Evolutionary conservation across 2,888 invertebrate genomes (phyloP).

Genomic region (Aplocera efformata): DNA sequence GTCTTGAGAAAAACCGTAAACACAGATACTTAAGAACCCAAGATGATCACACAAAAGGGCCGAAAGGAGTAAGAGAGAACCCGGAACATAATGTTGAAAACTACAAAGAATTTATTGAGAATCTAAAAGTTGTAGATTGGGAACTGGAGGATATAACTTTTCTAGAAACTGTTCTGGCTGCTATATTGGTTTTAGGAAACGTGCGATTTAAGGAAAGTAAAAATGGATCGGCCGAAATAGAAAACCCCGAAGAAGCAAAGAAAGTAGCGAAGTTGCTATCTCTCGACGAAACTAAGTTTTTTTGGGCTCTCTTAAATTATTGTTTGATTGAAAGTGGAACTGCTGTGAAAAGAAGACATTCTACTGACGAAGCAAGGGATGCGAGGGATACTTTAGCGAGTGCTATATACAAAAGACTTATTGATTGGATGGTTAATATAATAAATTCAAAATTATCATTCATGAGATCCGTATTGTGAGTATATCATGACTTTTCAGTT

Average conservation of each 20-base stretch:
- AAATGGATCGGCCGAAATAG: constrained; percentile 84
- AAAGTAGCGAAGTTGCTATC: constrained; percentile 87
- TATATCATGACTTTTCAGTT: constrained; percentile 31
- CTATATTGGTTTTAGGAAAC: constrained; percentile 89
- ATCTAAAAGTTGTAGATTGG: constrained; percentile 85
- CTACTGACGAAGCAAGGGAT: constrained; percentile 89
- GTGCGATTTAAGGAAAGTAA: constrained; percentile 86
- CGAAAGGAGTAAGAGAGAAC: constrained; percentile 83
- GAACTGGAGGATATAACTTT: constrained; percentile 85
- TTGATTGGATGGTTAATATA: constrained; percentile 93
- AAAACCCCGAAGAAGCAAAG: constrained; percentile 85
- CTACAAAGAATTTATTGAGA: constrained; percentile 83
- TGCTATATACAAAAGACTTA: constrained; percentile 89
- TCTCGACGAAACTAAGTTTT: constrained; percentile 89
- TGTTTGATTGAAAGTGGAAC: constrained; percentile 88
- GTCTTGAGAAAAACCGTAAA: constrained; percentile 83
- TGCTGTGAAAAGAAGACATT: constrained; percentile 84
- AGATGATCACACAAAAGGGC: constrained; percentile 76
- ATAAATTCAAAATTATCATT: constrained; percentile 92
- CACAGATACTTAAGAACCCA: constrained; percentile 87
- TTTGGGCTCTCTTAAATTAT: constrained; percentile 92
- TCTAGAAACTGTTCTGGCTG: constrained; percentile 85
- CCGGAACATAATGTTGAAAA: constrained; percentile 82
- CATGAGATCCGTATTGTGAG: constrained; percentile 93
- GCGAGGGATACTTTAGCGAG: constrained; percentile 92